phyloP scores from a whole-genome alignment of 2,888 invertebrate species.

The Synergus umbraculus region DNA sequence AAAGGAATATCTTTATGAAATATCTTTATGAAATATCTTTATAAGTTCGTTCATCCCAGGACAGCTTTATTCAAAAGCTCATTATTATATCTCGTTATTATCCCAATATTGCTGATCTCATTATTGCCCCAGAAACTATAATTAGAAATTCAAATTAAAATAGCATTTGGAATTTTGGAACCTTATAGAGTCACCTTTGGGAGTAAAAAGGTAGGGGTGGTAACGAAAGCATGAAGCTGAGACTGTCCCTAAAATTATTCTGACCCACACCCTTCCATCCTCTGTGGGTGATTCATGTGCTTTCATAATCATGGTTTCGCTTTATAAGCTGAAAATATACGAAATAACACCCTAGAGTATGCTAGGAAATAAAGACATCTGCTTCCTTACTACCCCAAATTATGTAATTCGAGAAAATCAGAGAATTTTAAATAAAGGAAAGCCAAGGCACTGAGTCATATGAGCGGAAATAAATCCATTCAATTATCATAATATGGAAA shows the following conservation, averaged over 20 bases:
- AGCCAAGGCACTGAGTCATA: not conserved
- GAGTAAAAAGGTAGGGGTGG: not conserved
- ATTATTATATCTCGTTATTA: not conserved
- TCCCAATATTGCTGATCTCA: too few relatives aligned
- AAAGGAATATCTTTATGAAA: not conserved
- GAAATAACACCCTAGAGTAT: constrained; percentile 26
- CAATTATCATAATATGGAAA: constrained; percentile 4
- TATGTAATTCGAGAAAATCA: not conserved
- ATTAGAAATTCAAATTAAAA: too few relatives aligned
- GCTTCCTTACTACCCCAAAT: constrained; percentile 9
- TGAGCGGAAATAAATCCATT: not conserved
- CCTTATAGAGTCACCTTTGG: not conserved
- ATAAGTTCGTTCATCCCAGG: not conserved
- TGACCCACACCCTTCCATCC: not conserved
- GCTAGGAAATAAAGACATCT: constrained; percentile 26
- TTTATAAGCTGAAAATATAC: constrained; percentile 7
- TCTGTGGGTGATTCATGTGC: constrained; percentile 8
- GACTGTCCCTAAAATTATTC: not conserved
- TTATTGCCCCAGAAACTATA: too few relatives aligned
- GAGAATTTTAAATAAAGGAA: not conserved
- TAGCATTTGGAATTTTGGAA: not conserved
- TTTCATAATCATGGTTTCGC: constrained; percentile 4
- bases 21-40: not conserved
- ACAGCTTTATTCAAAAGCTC: not conserved
- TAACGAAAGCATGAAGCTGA: not conserved